These are phyloP conservation scores for Phalacrocorax aristotelis DNA, from an alignment of 2,113 vertebrate genomes.

Conservation along the genomic window DNA sequence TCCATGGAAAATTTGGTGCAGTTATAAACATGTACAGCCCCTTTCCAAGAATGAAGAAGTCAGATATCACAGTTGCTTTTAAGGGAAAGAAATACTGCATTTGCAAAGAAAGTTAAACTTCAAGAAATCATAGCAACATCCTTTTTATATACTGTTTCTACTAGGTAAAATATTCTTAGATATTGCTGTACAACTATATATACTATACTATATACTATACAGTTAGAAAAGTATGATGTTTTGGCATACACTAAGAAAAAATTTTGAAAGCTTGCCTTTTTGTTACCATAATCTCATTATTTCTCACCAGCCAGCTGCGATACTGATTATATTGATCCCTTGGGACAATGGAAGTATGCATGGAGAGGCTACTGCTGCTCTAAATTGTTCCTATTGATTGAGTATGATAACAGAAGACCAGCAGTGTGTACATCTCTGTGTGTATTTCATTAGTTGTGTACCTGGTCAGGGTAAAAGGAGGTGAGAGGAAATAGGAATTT, in stretches of 20 bases:
- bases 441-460: not conserved
- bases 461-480: not conserved
- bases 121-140: not conserved
- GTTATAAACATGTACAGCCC: not conserved
- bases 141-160: not conserved
- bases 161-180: not conserved
- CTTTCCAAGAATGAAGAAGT: not conserved
- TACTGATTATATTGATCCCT: constrained; percentile 50
- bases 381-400: constrained; percentile 63
- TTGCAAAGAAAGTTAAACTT: not conserved
- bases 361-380: constrained; percentile 26
- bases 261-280: constrained; percentile 33
- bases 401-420: not conserved
- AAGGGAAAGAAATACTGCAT: not conserved
- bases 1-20: not conserved
- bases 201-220: no score
- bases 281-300: constrained; percentile 51
- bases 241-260: not conserved
- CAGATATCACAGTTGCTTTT: not conserved
- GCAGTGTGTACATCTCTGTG: not conserved
- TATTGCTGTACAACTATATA: not conserved
- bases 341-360: constrained; percentile 29
- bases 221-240: not conserved
- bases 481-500: not conserved
- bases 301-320: constrained; percentile 51